These are phyloP conservation scores for Astropecten irregularis DNA, from an alignment of 53 echinoderm and acorn worm genomes.

Conservation along the genomic window DNA sequence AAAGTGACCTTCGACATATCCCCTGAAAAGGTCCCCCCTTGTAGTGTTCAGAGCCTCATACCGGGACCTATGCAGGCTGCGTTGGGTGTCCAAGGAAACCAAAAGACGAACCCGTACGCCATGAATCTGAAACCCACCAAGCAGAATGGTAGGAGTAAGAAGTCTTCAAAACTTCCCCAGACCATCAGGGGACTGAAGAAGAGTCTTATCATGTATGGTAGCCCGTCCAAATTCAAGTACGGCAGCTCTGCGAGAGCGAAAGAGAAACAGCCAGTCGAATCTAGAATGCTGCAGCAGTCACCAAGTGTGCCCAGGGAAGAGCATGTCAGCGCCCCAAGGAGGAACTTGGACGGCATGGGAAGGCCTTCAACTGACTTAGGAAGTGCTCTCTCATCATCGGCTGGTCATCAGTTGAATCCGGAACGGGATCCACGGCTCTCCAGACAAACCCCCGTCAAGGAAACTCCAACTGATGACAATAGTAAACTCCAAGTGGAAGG, in stretches of 20 bases:
- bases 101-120: neutral
- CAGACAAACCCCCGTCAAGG: too few relatives aligned
- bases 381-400: too few relatives aligned
- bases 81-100: neutral
- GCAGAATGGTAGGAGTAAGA: neutral
- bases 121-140: neutral
- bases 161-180: neutral
- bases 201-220: neutral
- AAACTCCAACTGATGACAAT: too few relatives aligned
- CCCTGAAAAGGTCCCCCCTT: too few relatives aligned
- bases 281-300: too few relatives aligned
- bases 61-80: slow-evolving; percentile 20
- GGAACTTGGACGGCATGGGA: too few relatives aligned
- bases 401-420: too few relatives aligned
- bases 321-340: too few relatives aligned
- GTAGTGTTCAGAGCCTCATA: neutral
- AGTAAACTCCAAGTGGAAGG: too few relatives aligned
- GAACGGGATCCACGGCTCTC: too few relatives aligned
- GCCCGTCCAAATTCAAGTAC: neutral
- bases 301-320: too few relatives aligned
- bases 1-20: neutral
- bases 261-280: neutral
- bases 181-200: neutral
- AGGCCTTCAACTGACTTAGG: slow-evolving; percentile 1
- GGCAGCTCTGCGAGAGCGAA: neutral